Conservation (phyloP, 2,797 vertebrate genomes). For the Danio albolineatus region DNA sequence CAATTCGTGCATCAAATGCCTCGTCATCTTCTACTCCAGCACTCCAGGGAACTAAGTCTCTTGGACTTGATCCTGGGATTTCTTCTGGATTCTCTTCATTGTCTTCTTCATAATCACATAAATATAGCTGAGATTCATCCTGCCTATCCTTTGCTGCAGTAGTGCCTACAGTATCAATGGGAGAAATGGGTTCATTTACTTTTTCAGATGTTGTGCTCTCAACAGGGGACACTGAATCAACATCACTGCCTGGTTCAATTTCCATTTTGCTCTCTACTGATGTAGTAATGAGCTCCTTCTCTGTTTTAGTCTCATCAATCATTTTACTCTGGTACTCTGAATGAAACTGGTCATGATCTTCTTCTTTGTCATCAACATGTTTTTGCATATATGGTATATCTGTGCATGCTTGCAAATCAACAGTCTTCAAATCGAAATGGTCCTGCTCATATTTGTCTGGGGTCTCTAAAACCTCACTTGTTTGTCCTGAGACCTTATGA, state of each 20-base stretch:
- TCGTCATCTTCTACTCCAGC: slow-evolving; percentile 77
- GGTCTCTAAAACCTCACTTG: slow-evolving; percentile 6
- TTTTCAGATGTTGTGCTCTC: slow-evolving; percentile 29
- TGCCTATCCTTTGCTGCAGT: slow-evolving; percentile 4
- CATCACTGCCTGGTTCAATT: background rate
- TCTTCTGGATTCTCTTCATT: slow-evolving; percentile 35
- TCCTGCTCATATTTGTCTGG: slow-evolving; percentile 10
- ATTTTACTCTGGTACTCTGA: slow-evolving; percentile 43
- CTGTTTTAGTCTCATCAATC: background rate
- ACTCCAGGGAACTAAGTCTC: slow-evolving; percentile 82
- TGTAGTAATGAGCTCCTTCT: slow-evolving; percentile 1
- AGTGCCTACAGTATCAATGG: background rate
- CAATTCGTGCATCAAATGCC: slow-evolving; percentile 78
- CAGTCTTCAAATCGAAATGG: slow-evolving; percentile 38
- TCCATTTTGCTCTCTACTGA: slow-evolving; percentile 8
- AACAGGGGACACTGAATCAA: background rate
- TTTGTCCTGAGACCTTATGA: slow-evolving; percentile 63
- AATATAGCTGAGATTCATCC: slow-evolving; percentile 29
- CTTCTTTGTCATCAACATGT: slow-evolving; percentile 37
- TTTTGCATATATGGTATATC: slow-evolving; percentile 57
- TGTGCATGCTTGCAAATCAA: slow-evolving; percentile 44
- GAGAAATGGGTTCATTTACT: background rate
- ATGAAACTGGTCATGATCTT: slow-evolving; percentile 26
- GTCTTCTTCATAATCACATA: slow-evolving; percentile 28
- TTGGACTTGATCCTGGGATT: slow-evolving; percentile 30